Base-by-base conservation (phyloP, 1,140 invertebrate species). In the Conus betulinus region DNA sequence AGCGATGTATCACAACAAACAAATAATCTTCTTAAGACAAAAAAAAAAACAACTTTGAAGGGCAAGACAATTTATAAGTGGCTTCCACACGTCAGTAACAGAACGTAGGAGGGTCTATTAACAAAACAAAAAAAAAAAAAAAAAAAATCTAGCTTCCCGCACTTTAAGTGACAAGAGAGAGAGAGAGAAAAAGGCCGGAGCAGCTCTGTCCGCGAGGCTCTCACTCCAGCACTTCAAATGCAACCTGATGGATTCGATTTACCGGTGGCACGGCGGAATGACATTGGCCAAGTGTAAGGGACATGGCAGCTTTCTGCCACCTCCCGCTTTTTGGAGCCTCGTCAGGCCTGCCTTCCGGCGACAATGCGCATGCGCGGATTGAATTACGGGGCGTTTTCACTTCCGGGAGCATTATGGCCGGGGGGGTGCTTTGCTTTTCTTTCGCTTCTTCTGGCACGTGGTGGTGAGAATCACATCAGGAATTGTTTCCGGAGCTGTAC, bases 231-330 rank as follows among this genome's bases (percentile, higher is more conserved):
- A 71, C 67, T 23, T 71, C 67, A 71, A 71, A 71, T 71, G 67
- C 67, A 71, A 71, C 67, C 20, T 71, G 67, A 71, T 71, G 67
- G 67, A 71, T 71, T 71, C 67, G 67, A 71, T 71, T 71, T 71
- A n/a, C 67, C 20, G 67, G 17, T 71, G 20, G 67, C 67, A 63
- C 23, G 17, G 20, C 67, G 67, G 17, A 71, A 71, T 71, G 67
- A 71, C 67, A 71, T 1, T 20, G 3, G 11, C 67, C 11, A 71
- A 71, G 67, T 71, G 67, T n/a, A 71, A n/a, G 11, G 39, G 7
- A 39, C 25, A 13, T 39, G 76, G 25, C 76, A 78, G 76, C 76
- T 51, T 51, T 51, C 39, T 51, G 25, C 76, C 76, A 11, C 11
- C 76, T 39, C 25, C 76, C 39, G 11, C 76, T 78, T 78, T 78